phyloP scores from a whole-genome alignment of 2,797 vertebrate species.

The Anisognathus igniventris region DNA sequence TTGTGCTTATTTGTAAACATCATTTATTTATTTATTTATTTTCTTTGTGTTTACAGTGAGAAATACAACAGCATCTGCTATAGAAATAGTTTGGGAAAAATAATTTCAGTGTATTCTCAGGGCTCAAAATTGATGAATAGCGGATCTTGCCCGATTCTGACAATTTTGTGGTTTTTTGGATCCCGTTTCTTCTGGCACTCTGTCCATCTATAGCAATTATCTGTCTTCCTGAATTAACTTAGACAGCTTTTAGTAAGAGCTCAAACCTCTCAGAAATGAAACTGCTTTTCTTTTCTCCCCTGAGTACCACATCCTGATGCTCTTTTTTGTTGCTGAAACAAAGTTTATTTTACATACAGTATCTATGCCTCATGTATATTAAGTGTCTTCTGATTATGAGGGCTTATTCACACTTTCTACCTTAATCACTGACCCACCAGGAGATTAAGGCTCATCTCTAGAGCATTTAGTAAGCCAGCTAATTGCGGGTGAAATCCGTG shows the following conservation, averaged over 20 bases:
- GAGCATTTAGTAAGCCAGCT: not conserved
- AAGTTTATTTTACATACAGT: not conserved
- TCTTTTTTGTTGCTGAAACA: not conserved
- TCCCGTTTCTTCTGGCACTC: not conserved
- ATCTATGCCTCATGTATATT: not conserved
- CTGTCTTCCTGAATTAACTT: not conserved
- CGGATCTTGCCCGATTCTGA: not conserved
- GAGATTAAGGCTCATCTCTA: constrained; percentile 21
- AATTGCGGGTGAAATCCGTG: not conserved
- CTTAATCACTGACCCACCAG: not conserved
- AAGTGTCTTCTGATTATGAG: not conserved
- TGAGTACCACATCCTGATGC: not conserved
- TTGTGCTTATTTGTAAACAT: not conserved
- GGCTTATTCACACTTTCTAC: not conserved
- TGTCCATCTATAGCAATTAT: not conserved
- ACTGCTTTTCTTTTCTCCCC: not conserved
- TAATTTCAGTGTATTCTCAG: not conserved
- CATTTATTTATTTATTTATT: not conserved
- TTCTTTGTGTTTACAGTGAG: not conserved
- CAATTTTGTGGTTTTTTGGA: fast-evolving
- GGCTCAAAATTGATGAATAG: not conserved
- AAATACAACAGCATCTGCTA: not conserved
- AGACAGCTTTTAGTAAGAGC: not conserved
- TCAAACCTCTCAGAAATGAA: not conserved
- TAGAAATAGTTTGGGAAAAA: not conserved